Evolutionary conservation across 2,797 vertebrate genomes (phyloP).

Genomic region (Pipistrellus pygmaeus): DNA sequence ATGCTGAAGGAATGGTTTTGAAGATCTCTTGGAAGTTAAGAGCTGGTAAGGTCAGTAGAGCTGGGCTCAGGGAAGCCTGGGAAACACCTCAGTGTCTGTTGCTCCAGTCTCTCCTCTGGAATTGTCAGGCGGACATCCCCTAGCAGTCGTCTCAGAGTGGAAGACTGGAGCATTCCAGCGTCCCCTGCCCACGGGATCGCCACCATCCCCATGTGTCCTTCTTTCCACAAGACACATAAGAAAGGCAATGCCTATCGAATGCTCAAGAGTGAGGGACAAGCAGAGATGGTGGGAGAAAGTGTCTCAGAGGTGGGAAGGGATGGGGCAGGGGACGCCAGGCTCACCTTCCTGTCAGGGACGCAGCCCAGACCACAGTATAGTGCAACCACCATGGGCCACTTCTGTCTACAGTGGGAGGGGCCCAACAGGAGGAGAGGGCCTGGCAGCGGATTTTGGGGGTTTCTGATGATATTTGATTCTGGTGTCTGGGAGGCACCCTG

Average conservation of each 20-base stretch:
- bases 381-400: no score
- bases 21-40: background rate
- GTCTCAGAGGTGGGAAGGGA: no score
- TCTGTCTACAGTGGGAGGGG: no score
- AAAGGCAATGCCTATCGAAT: background rate
- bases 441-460: no score
- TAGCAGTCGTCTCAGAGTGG: fast-evolving
- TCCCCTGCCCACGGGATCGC: background rate
- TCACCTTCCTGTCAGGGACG: background rate
- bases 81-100: background rate
- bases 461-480: background rate
- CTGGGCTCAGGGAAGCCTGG: background rate
- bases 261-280: background rate
- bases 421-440: background rate
- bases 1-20: background rate
- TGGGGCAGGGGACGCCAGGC: fast-evolving
- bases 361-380: background rate
- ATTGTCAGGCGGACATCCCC: background rate
- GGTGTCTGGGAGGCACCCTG: background rate
- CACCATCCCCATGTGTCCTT: background rate
- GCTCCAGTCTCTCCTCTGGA: background rate
- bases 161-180: no score
- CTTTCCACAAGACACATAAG: background rate
- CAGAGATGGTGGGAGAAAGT: background rate
- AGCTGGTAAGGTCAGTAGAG: background rate